Evolutionary conservation across 2,888 invertebrate species (phyloP).

Genomic region (Ephialtes manifestator): DNA sequence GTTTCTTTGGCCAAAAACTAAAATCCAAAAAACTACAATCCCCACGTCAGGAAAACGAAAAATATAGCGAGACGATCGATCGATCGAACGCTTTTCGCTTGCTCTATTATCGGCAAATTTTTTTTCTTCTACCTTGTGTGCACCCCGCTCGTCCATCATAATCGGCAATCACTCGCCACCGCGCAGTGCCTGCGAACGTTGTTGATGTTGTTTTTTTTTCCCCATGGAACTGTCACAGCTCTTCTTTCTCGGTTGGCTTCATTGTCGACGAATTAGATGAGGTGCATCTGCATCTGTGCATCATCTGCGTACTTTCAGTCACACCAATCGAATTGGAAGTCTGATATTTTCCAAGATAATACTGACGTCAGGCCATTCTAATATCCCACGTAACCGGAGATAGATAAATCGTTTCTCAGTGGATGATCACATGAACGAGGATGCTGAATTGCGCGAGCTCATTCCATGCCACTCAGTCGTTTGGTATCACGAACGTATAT

Average conservation of each 20-base stretch:
- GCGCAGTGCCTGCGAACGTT: slow-evolving; percentile 59
- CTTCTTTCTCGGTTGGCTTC: slow-evolving; percentile 42
- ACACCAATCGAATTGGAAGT: not conserved
- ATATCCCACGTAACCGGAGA: not conserved
- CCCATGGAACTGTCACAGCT: slow-evolving; percentile 56
- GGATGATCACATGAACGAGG: slow-evolving; percentile 11
- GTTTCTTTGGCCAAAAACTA: slow-evolving; percentile 26
- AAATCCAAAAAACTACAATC: slow-evolving; percentile 39
- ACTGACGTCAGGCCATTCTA: not conserved
- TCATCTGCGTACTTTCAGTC: slow-evolving; percentile 48
- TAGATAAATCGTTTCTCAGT: slow-evolving; percentile 27
- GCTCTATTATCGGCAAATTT: slow-evolving; percentile 71
- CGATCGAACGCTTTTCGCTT: slow-evolving; percentile 56
- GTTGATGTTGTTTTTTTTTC: slow-evolving; percentile 51
- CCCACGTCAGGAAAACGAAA: slow-evolving; percentile 50
- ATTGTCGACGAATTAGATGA: slow-evolving; percentile 40
- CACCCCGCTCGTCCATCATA: slow-evolving; percentile 73
- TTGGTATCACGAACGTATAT: slow-evolving; percentile 43
- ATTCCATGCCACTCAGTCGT: slow-evolving; percentile 40
- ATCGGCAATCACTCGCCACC: slow-evolving; percentile 74
- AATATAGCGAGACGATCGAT: slow-evolving; percentile 64
- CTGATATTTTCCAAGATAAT: slow-evolving; percentile 14
- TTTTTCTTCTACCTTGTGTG: slow-evolving; percentile 54
- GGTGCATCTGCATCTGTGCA: slow-evolving; percentile 61
- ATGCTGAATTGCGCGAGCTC: slow-evolving; percentile 50